phyloP scores from a whole-genome alignment of 2,888 invertebrate genomes.

The Nomada ruficornis region DNA sequence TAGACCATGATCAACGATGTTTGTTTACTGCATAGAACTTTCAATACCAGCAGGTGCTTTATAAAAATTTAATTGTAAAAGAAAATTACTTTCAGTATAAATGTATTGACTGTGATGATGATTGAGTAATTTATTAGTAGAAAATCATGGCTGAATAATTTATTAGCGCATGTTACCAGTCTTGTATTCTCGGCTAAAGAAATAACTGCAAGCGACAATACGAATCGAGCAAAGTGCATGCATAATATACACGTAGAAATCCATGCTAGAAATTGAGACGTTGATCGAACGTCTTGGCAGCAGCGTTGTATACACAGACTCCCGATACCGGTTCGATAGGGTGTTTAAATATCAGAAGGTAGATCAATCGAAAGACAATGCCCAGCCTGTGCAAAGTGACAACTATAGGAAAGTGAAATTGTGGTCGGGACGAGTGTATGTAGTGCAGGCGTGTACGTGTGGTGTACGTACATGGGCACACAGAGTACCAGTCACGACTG shows the following conservation, averaged over 20 bases:
- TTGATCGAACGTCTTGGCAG: constrained; percentile 32
- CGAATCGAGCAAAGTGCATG: not conserved
- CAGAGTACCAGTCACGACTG: constrained; percentile 72
- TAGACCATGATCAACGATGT: no score
- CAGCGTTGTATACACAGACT: constrained; percentile 12
- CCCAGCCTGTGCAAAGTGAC: constrained; percentile 42
- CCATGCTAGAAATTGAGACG: constrained; percentile 24
- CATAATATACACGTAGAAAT: not conserved
- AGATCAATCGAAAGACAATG: constrained; percentile 32
- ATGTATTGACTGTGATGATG: no score
- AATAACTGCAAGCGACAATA: no score
- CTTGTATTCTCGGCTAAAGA: no score
- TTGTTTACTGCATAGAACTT: no score
- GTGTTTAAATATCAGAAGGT: constrained; percentile 26
- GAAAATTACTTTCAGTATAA: no score
- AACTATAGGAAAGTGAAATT: constrained; percentile 57
- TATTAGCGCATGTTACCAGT: no score
- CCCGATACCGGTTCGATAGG: constrained; percentile 20
- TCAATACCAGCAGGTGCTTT: no score
- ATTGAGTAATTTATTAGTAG: no score
- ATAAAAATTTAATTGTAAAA: no score
- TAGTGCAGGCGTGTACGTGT: not conserved
- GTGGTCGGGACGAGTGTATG: not conserved
- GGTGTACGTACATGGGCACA: constrained; percentile 55
- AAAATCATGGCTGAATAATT: no score